Base-by-base conservation (phyloP, 64 coral and sea anemone species). In the Porites australiensis region DNA sequence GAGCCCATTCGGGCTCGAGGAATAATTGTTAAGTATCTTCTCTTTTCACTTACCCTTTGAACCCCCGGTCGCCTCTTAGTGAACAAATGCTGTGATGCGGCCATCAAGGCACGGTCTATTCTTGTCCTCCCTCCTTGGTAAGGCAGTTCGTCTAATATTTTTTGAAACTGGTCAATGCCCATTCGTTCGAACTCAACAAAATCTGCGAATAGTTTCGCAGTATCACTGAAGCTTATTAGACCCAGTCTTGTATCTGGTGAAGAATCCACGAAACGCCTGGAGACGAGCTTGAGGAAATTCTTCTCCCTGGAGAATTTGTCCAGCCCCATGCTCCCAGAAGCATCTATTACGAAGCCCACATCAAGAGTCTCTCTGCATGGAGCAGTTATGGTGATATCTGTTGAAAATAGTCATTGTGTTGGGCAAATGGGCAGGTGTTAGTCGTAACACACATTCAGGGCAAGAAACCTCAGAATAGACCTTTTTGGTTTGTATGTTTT, bases 221-320 rank as follows among this genome's bases (percentile, higher is more conserved):
- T 87, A 75, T 97, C 95, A 47, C 95, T 97, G 75, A 97, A 97
- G 6, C 69, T 75, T 58, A 97, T 79, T 11, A 97, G 67, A 59
- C 91, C 95, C 3, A 93, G 82, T 68, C 95, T 93, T 23, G 92
- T 97, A 37, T 82, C 58, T 7, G 95, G 88, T 0, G 95, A 97
- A 6, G 88, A 79, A 4, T 86, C 70, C 10, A 83, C 86, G 8
- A 97, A 84, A 50, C 81, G 85, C 11, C 88, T 80, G 61, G 94
- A 86, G 43, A 97, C 79, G 9, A 93, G 94, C 77, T 94, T 97
- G 10, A 97, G 87, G 50, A 97, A 97, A 22, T 94, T 89, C 75
- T 92, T 92, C 48, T 97, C 79, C 55, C 90, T 97, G 27, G 81
- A 91, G 78, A 91, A 97, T 13, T 71, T 83, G 4, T 84, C 84